These are phyloP conservation scores for Panthera leo DNA, from an alignment of 2,113 vertebrate species.

Conservation along the genomic window DNA sequence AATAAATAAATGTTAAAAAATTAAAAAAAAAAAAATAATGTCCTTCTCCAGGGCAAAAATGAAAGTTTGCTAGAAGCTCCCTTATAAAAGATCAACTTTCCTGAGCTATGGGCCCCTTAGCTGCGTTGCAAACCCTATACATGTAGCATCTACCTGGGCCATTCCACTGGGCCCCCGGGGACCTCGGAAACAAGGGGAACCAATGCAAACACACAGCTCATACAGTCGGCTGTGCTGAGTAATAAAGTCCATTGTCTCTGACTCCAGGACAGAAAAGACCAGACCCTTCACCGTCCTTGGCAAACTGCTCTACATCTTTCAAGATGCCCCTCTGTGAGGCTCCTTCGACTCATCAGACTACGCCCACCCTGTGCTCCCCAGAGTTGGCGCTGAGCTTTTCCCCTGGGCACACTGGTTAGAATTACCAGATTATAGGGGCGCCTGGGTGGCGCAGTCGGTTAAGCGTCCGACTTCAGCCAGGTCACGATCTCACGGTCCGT, in stretches of 20 bases:
- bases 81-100: neutral
- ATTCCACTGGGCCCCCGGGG: fast-evolving
- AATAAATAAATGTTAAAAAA: too few relatives aligned
- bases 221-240: fast-evolving
- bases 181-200: neutral
- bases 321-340: neutral
- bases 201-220: neutral
- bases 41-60: neutral
- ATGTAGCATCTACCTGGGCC: neutral
- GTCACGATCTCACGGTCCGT: too few relatives aligned
- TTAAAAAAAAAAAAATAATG: neutral
- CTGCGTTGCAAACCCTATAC: neutral
- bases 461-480: too few relatives aligned
- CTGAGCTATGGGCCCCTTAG: neutral
- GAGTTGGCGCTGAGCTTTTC: neutral
- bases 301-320: neutral
- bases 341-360: neutral
- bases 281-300: neutral
- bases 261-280: neutral
- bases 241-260: neutral
- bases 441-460: too few relatives aligned
- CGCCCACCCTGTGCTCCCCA: neutral
- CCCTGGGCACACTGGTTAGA: neutral
- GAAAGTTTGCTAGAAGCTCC: neutral
- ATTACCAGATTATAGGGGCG: neutral